A percentile compares a stretch with the other conserved stretches of the same genome.
These are phyloP conservation scores for Sinocyclocheilus grahami DNA, from an alignment of 2,113 vertebrate species.

Conservation along the genomic window DNA sequence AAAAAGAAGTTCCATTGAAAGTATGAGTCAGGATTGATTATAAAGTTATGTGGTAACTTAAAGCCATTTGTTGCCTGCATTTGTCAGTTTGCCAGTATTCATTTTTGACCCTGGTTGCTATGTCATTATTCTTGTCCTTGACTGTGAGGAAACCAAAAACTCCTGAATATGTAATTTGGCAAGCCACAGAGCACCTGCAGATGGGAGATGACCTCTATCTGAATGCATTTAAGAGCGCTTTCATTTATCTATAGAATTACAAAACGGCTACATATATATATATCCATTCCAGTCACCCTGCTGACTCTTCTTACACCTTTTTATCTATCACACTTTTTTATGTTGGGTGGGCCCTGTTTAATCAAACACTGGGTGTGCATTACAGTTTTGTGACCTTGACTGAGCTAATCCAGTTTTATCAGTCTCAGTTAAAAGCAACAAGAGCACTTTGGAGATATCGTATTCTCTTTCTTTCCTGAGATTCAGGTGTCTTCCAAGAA, in stretches of 20 bases:
- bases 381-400: conserved; percentile 16
- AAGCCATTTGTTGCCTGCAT: not conserved
- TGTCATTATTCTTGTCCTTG: not conserved
- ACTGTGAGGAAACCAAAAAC: not conserved
- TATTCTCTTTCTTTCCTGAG: not conserved
- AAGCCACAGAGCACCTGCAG: conserved; percentile 7
- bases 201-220: conserved; percentile 4
- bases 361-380: not conserved
- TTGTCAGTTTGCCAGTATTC: not conserved
- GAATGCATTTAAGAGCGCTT: not conserved
- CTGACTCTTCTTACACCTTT: not conserved
- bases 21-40: too few relatives aligned
- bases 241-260: not conserved
- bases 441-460: conserved; percentile 2
- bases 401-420: not conserved
- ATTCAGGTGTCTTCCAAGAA: conserved; percentile 19
- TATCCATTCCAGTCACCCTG: not conserved
- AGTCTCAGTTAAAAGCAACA: conserved; percentile 19
- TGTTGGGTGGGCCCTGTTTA: not conserved
- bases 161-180: conserved; percentile 21
- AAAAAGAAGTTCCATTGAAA: too few relatives aligned
- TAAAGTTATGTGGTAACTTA: too few relatives aligned
- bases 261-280: not conserved
- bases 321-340: not conserved
- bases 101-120: not conserved